Conservation (phyloP, 2,113 vertebrate species). For the Phyllopteryx taeniolatus region DNA sequence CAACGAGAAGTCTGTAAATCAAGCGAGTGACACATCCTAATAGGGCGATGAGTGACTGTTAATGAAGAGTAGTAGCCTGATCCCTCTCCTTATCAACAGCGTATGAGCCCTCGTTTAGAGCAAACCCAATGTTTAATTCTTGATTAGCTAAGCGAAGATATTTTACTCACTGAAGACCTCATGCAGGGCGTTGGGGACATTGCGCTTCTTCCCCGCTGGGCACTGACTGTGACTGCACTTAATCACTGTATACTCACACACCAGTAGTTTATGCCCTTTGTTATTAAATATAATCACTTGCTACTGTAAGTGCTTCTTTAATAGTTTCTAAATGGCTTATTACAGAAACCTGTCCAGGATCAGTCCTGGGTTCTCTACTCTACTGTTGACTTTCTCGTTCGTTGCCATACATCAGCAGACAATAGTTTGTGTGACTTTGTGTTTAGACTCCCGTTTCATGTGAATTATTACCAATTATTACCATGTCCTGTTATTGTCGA, state of each 20-base stretch:
- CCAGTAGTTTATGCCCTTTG: slow-evolving; percentile 1
- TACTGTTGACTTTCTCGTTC: slow-evolving; percentile 8
- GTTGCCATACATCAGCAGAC: slow-evolving; percentile 12
- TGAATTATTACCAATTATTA: slow-evolving; percentile 12
- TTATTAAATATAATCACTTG: slow-evolving; percentile 23
- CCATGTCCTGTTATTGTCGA: slow-evolving; percentile 33
- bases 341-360: background rate
- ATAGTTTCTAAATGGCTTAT: background rate
- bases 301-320: slow-evolving; percentile 1
- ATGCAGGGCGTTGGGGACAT: slow-evolving; percentile 43
- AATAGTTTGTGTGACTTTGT: slow-evolving; percentile 19
- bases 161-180: slow-evolving; percentile 54
- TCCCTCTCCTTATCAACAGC: slow-evolving; percentile 34
- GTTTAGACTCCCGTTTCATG: slow-evolving; percentile 4
- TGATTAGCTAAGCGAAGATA: slow-evolving; percentile 68
- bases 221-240: slow-evolving; percentile 18
- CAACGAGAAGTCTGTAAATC: slow-evolving; percentile 36
- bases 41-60: slow-evolving; percentile 45
- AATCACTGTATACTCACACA: slow-evolving; percentile 37
- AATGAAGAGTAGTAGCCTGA: slow-evolving; percentile 46
- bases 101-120: slow-evolving; percentile 66
- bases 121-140: slow-evolving; percentile 63
- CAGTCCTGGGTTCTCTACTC: background rate
- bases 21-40: slow-evolving; percentile 45
- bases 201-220: slow-evolving; percentile 35